Evolutionary conservation across 2,888 invertebrate genomes (phyloP).

Genomic region (Perdita meconis): DNA sequence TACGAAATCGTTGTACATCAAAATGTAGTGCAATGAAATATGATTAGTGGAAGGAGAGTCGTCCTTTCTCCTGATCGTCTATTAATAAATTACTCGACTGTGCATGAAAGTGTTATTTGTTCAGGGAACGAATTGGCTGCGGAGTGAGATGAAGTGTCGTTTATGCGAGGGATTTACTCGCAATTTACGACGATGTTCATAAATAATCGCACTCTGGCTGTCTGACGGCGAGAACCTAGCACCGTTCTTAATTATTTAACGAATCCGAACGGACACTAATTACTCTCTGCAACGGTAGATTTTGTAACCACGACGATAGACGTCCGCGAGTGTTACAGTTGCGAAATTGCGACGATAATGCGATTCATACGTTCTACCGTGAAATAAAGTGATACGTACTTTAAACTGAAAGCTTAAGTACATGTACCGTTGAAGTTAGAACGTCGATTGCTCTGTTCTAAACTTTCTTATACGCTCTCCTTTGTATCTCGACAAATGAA

Average conservation of each 20-base stretch:
- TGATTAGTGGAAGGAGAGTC: neutral
- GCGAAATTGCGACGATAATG: conserved; percentile 1
- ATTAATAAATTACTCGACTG: conserved; percentile 27
- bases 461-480: too few species aligned
- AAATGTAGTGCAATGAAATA: neutral
- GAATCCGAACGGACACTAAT: conserved; percentile 50
- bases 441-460: neutral
- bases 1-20: neutral
- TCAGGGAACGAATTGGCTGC: neutral
- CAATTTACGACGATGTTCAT: conserved; percentile 25
- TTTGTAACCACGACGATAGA: conserved; percentile 14
- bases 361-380: neutral
- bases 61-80: conserved; percentile 8
- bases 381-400: neutral
- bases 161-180: conserved; percentile 24
- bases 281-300: conserved; percentile 41
- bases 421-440: conserved; percentile 7
- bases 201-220: conserved; percentile 42
- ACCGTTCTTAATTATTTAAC: conserved; percentile 60
- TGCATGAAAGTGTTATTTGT: conserved; percentile 12
- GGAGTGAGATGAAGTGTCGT: conserved; percentile 12
- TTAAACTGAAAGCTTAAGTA: neutral
- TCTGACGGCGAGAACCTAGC: conserved; percentile 20
- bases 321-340: neutral
- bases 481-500: too few species aligned